phyloP scores from a whole-genome alignment of 2,797 vertebrate genomes.

The Hyperoplus immaculatus region DNA sequence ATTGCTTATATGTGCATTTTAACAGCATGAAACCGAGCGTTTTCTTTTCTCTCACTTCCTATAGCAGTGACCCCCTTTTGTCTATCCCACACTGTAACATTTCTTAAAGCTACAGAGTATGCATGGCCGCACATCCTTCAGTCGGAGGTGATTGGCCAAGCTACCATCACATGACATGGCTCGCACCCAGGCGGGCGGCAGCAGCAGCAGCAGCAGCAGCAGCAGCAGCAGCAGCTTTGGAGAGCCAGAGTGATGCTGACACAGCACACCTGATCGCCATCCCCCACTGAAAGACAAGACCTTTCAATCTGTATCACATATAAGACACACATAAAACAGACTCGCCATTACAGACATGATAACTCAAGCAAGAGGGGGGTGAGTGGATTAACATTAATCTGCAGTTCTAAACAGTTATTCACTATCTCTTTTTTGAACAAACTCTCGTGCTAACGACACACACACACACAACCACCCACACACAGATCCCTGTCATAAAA shows the following conservation, averaged over 20 bases:
- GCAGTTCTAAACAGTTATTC: not conserved
- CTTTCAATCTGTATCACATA: slow-evolving; percentile 58
- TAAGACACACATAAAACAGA: slow-evolving; percentile 27
- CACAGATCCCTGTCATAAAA: slow-evolving; percentile 14
- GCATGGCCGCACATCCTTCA: slow-evolving; percentile 70
- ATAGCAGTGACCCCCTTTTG: slow-evolving; percentile 6
- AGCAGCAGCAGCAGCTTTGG: slow-evolving; percentile 55
- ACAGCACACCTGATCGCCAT: slow-evolving; percentile 79
- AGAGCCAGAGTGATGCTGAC: slow-evolving; percentile 78
- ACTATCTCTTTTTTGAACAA: slow-evolving; percentile 13
- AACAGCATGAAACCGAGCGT: not conserved
- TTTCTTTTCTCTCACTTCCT: not conserved
- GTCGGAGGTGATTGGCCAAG: slow-evolving; percentile 67
- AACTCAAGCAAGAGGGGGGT: slow-evolving; percentile 9
- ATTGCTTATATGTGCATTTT: not conserved
- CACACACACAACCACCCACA: not conserved
- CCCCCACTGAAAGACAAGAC: slow-evolving; percentile 71
- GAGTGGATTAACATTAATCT: slow-evolving; percentile 23
- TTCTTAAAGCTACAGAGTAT: slow-evolving; percentile 58
- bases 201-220: slow-evolving; percentile 39
- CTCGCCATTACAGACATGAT: not conserved
- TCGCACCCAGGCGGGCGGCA: slow-evolving; percentile 57
- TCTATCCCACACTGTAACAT: slow-evolving; percentile 47
- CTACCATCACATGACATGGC: slow-evolving; percentile 65
- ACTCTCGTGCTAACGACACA: slow-evolving; percentile 2